Conservation (phyloP, 2,113 vertebrate species). For the Anguilla rostrata region DNA sequence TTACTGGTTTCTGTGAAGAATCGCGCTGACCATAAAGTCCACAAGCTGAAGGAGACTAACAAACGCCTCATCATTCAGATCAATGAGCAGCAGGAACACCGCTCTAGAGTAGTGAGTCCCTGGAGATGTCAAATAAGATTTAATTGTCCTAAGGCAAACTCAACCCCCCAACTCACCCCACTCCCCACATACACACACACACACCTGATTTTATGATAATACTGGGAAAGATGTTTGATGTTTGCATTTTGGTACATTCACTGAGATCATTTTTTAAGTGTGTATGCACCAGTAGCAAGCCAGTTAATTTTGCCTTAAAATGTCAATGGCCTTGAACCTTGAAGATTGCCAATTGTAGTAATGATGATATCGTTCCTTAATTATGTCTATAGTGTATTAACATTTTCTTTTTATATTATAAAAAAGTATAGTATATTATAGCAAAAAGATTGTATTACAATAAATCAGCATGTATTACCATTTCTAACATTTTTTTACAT, state of each 20-base stretch:
- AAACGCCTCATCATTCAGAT: slow-evolving; percentile 75
- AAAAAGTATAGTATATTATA: neutral
- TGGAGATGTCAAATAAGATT: neutral
- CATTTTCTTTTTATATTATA: neutral
- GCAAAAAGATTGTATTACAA: neutral
- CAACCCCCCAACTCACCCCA: too few species aligned
- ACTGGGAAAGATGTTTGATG: neutral
- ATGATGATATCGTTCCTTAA: neutral
- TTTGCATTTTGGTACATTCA: neutral
- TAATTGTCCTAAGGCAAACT: neutral
- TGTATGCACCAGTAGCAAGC: neutral
- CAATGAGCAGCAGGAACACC: slow-evolving; percentile 78
- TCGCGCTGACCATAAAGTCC: slow-evolving; percentile 76
- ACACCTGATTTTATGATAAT: neutral
- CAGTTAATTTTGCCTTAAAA: neutral
- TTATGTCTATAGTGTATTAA: neutral
- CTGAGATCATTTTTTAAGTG: neutral
- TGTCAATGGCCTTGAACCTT: neutral
- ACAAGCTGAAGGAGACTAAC: slow-evolving; percentile 84
- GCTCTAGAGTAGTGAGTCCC: slow-evolving; percentile 75
- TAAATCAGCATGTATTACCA: neutral
- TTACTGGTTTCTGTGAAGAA: slow-evolving; percentile 89
- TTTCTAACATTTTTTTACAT: neutral
- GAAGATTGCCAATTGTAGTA: neutral
- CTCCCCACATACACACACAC: neutral